These are phyloP conservation scores for Megathymus violae DNA, from an alignment of 1,140 invertebrate genomes.

Conservation along the genomic window DNA sequence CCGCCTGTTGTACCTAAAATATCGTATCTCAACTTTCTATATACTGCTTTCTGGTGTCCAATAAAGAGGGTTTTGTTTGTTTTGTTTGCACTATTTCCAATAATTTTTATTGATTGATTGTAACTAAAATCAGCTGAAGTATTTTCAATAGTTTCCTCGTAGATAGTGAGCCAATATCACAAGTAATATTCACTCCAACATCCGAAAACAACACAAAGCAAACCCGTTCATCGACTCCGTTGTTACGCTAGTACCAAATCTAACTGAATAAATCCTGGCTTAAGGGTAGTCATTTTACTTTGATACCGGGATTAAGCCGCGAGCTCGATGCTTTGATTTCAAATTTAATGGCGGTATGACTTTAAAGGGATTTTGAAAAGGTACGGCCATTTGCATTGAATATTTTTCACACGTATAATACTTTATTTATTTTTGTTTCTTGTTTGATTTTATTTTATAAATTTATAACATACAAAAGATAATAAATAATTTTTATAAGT, in stretches of 20 bases:
- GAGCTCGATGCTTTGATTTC: background rate
- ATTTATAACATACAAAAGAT: too few species aligned
- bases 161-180: background rate
- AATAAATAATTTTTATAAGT: too few species aligned
- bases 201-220: background rate
- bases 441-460: too few species aligned
- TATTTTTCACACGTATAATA: background rate
- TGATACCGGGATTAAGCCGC: background rate
- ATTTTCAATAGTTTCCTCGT: too few species aligned
- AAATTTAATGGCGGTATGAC: background rate
- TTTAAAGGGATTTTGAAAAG: background rate
- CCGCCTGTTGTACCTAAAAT: too few species aligned
- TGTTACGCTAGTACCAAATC: background rate
- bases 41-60: too few species aligned
- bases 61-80: too few species aligned
- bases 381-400: background rate
- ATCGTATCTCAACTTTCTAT: too few species aligned
- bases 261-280: background rate
- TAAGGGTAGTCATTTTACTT: background rate
- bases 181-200: background rate
- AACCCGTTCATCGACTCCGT: background rate
- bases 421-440: too few species aligned
- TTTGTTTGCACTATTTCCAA: too few species aligned
- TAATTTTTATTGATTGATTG: too few species aligned
- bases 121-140: too few species aligned